These are phyloP conservation scores for Caracal caracal DNA, from an alignment of 2,113 vertebrate species.

Conservation along the genomic window DNA sequence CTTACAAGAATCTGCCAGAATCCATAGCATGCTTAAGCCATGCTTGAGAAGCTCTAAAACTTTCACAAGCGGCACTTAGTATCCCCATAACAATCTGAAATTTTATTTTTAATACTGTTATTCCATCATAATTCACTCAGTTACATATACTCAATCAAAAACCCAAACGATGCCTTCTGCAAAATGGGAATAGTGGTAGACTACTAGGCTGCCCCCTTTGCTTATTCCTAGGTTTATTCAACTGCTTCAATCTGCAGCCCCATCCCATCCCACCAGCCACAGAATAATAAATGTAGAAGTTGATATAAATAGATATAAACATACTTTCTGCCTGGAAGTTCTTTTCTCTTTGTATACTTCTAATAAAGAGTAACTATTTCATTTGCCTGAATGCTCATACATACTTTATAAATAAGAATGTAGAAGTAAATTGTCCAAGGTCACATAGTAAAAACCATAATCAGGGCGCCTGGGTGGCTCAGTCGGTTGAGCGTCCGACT, in stretches of 20 bases:
- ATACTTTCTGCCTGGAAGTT: constrained; percentile 31
- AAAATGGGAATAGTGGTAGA: neutral
- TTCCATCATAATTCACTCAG: constrained; percentile 19
- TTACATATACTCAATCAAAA: constrained; percentile 5
- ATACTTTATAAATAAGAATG: neutral
- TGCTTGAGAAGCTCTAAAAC: constrained; percentile 13
- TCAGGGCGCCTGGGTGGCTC: too few species aligned
- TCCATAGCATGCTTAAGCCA: neutral
- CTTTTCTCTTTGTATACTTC: constrained; percentile 44
- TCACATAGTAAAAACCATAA: neutral
- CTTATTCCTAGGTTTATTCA: constrained; percentile 11
- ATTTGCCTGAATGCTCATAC: neutral
- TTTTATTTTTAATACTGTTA: constrained; percentile 40
- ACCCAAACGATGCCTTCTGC: constrained; percentile 19
- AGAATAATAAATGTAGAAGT: constrained; percentile 28
- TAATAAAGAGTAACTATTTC: constrained; percentile 49
- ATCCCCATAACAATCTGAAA: neutral
- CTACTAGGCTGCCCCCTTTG: neutral
- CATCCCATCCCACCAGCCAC: neutral
- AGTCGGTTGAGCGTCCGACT: too few species aligned
- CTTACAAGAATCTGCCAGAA: neutral
- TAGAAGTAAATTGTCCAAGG: neutral
- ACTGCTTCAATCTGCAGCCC: neutral
- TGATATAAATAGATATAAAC: constrained; percentile 17
- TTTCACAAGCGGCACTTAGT: constrained; percentile 1